phyloP scores from a whole-genome alignment of 2,113 vertebrate species.

The Oophaga pumilio region DNA sequence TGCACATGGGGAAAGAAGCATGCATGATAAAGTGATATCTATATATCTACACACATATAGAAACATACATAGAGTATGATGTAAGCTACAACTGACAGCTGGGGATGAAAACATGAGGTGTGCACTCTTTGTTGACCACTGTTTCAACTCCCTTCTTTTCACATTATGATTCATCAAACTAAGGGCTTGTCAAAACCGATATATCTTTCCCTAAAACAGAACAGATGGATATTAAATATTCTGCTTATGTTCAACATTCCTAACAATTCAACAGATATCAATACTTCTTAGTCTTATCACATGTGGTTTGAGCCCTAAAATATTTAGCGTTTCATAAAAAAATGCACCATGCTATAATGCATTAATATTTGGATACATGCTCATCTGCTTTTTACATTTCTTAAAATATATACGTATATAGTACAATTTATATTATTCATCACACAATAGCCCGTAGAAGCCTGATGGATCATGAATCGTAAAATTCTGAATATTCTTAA shows the following conservation, averaged over 20 bases:
- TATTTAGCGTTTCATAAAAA: background rate
- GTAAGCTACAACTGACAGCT: background rate
- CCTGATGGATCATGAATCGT: too few species aligned
- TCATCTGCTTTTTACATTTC: background rate
- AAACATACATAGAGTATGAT: background rate
- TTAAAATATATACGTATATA: background rate
- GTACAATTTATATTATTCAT: background rate
- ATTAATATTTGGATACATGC: slow-evolving; percentile 3
- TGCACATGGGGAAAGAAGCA: slow-evolving; percentile 2
- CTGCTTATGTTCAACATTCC: slow-evolving; percentile 22
- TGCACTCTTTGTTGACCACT: slow-evolving; percentile 59
- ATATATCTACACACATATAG: background rate
- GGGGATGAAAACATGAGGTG: slow-evolving; percentile 60
- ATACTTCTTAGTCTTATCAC: background rate
- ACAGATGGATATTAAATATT: slow-evolving; percentile 17
- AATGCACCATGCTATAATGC: background rate
- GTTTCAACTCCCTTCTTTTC: background rate
- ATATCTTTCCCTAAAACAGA: slow-evolving; percentile 39
- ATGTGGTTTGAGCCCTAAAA: background rate
- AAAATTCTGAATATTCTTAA: too few species aligned
- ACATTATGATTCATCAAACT: slow-evolving; percentile 23
- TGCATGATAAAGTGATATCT: background rate
- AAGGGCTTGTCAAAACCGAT: slow-evolving; percentile 20
- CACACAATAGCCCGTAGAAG: background rate
- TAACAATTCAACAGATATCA: slow-evolving; percentile 26